Base-by-base conservation (phyloP, 2,113 vertebrate species). In the Pseudorhombus dupliciocellatus region DNA sequence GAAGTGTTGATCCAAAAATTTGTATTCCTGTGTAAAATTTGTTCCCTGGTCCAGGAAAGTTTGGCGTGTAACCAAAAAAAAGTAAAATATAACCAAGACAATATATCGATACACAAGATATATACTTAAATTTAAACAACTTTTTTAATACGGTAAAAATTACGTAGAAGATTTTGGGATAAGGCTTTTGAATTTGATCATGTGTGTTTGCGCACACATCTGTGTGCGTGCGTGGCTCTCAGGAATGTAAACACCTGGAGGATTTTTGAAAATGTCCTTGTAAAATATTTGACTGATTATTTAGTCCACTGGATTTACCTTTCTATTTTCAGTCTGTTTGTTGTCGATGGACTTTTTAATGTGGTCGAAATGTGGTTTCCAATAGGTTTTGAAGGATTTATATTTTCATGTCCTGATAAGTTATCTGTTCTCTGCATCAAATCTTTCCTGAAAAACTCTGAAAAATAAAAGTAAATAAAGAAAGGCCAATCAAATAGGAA, bases 221-320 rank as follows among this genome's bases (percentile, higher is more conserved):
- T 64, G 40, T 64, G 50, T 71, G 67, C 12, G 42, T 73, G 56
- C 74, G 59, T 62, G 73, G 53, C 54, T 80, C 62, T 48, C 48
- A 65, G 81, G 88, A 90, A 90, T 90, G 90, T 90, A 88, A 92
- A 93, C 90, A 92, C 69, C 80, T 79, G 76, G 72, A 81, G 34
- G 54, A 58, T 67, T 73, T 63, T 58, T 52, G 28, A 70, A 70
- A 54, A 18, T 55, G 40, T 52, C 4, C 21, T 14, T 54, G 66
- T 85, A 56, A 84, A 87, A 88, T 86, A 7, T 16, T 20, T 50
- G 20, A 51, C 53, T 34, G 42, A 58, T 55, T 55, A 61, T 30
- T 82, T 46, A 15, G 51, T 58, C 24, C 24, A 51, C 53, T 20
- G 64, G 60, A 73, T 73, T 81, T 64, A n/a, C 14, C 67, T 48